Conservation (phyloP, 2,888 invertebrate species). For the Ctenicera cuprea region DNA sequence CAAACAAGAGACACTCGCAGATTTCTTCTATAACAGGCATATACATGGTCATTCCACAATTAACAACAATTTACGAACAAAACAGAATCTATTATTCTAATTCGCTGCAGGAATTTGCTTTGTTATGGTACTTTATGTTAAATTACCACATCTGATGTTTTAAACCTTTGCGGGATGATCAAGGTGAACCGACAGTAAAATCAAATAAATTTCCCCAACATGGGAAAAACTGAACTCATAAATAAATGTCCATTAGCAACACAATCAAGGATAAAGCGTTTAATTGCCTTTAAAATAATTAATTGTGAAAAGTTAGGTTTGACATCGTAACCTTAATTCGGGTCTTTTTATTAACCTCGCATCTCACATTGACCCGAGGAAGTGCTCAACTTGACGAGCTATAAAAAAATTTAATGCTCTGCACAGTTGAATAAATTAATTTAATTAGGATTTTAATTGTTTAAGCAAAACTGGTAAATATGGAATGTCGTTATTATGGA, state of each 20-base stretch:
- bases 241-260: neutral
- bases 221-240: constrained; percentile 11
- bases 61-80: constrained; percentile 20
- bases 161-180: constrained; percentile 20
- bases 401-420: constrained; percentile 1
- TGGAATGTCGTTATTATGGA: neutral
- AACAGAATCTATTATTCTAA: constrained; percentile 39
- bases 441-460: neutral
- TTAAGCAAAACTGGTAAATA: neutral
- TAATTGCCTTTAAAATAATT: constrained; percentile 5
- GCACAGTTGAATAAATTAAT: constrained; percentile 1
- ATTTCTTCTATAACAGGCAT: constrained; percentile 30
- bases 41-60: constrained; percentile 35
- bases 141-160: neutral
- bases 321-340: constrained; percentile 12
- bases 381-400: neutral
- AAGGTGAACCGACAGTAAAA: neutral
- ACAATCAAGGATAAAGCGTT: constrained; percentile 8
- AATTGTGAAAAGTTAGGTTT: neutral
- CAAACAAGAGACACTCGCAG: constrained; percentile 1
- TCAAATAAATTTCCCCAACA: constrained; percentile 15
- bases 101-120: constrained; percentile 35
- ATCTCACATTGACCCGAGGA: constrained; percentile 14
- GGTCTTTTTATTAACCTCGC: constrained; percentile 2
- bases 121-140: constrained; percentile 16